Base-by-base conservation (phyloP, 2,113 vertebrate genomes). In the Sturnira hondurensis region DNA sequence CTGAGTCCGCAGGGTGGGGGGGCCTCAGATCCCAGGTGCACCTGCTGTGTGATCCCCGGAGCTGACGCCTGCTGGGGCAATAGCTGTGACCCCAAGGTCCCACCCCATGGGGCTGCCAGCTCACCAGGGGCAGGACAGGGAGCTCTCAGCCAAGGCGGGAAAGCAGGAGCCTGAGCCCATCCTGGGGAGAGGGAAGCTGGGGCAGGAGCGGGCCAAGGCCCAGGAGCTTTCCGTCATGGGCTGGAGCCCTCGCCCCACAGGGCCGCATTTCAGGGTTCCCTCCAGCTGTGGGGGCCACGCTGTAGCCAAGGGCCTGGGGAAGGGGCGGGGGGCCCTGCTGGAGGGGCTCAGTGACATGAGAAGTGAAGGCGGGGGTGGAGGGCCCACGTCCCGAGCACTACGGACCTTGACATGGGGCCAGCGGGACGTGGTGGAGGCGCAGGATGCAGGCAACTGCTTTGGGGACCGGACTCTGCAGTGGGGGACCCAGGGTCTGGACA, bases 61-160 rank as follows among this genome's bases (percentile, higher is more conserved):
- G 19, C 47, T 14, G 17, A 52, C 2, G 19, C 5, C 22, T 3
- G 1, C 12, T 0, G 5, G 36, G 36, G 36, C 33, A 0, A 1
- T 28, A 14, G 85, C 56, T 45, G 58, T 16, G 45, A n/a, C 17
- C 31, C 38, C 26, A 2, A 33, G 19, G 77, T 33, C 17, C 77
- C n/a, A 3, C n/a, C 50, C 45, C 24, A n/a, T 0, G 31, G 43
- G 41, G 43, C 50, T 38, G n/a, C 3, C 33, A 1, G 28, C 43
- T 22, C 12, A 0, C 1, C 4, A 7, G 28, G 31, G 22, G 6
- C 19, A 36, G 78, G 33, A 11, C 5, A 14, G 14, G 61, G 38
- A 38, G 36, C 31, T 2, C 74, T 36, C 38, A 5, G 36, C 31
- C 20, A 17, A 3, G 68, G 2, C 5, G 17, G 5, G 45, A 45